Percentiles rank a stretch among this genome's conserved stretches.
phyloP scores from a whole-genome alignment of 1,140 invertebrate species.

The Drosophila quadrilineata region DNA sequence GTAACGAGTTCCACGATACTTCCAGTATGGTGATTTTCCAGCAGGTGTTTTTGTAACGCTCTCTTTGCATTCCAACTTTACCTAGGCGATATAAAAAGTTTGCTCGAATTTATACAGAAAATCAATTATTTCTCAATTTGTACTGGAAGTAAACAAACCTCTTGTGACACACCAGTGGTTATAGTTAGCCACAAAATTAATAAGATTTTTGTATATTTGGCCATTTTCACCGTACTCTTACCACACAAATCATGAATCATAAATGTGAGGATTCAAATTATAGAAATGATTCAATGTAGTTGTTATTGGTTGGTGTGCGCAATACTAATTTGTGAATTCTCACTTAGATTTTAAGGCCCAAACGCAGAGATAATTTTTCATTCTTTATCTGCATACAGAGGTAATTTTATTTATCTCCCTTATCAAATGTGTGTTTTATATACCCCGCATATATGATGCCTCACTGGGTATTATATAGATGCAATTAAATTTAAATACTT shows the following conservation, averaged over 20 bases:
- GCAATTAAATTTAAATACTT: background rate
- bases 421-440: slow-evolving; percentile 20
- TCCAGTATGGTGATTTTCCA: slow-evolving; percentile 33
- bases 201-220: too few relatives aligned
- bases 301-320: background rate
- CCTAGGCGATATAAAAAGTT: too few relatives aligned
- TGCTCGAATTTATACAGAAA: too few relatives aligned
- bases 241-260: too few relatives aligned
- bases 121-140: too few relatives aligned
- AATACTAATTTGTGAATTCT: slow-evolving; percentile 15
- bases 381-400: slow-evolving; percentile 36
- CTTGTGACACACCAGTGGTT: too few relatives aligned
- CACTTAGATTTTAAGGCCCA: background rate
- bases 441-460: background rate
- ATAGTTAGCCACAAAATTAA: too few relatives aligned
- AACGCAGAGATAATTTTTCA: slow-evolving; percentile 15
- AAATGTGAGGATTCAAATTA: too few relatives aligned
- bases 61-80: slow-evolving; percentile 42
- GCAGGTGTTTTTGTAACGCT: background rate
- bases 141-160: too few relatives aligned
- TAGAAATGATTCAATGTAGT: too few relatives aligned
- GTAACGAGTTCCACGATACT: slow-evolving; percentile 28
- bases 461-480: background rate
- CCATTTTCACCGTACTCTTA: too few relatives aligned
- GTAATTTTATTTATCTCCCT: slow-evolving; percentile 30